Evolutionary conservation across 1,140 invertebrate species (phyloP).

Genomic region (Lineus longissimus): DNA sequence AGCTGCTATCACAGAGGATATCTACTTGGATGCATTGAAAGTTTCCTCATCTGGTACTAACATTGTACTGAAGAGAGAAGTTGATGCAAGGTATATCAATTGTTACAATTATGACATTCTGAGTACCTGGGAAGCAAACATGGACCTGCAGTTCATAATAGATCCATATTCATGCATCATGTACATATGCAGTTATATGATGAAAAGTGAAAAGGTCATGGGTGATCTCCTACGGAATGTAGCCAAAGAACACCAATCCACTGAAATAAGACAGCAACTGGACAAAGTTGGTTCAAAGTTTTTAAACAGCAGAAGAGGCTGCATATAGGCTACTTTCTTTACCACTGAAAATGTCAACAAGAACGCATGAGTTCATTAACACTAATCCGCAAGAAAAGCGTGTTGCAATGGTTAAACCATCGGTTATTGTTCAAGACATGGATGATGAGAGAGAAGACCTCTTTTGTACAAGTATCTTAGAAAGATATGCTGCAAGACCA

Average conservation of each 20-base stretch:
- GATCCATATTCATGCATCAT: neutral
- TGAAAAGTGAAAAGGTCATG: neutral
- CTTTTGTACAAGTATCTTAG: slow-evolving; percentile 1
- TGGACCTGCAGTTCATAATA: neutral
- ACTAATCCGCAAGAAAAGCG: neutral
- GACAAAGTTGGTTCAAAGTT: slow-evolving; percentile 4
- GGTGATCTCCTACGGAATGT: neutral
- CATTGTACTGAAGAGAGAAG: no score
- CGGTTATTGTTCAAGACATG: neutral
- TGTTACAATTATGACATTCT: neutral
- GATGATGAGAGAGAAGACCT: neutral
- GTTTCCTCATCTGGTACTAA: no score
- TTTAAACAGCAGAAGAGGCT: slow-evolving; percentile 23
- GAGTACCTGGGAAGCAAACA: neutral
- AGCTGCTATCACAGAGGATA: no score
- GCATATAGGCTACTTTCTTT: slow-evolving; percentile 20
- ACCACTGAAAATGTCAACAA: slow-evolving; percentile 9
- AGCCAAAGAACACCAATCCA: neutral
- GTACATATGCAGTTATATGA: neutral
- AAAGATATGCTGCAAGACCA: neutral
- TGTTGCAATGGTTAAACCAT: neutral
- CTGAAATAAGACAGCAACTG: neutral
- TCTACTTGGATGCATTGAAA: no score
- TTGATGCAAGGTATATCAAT: neutral
- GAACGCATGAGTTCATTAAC: neutral